phyloP scores from a whole-genome alignment of 2,888 invertebrate genomes.

The Cepaea hortensis region DNA sequence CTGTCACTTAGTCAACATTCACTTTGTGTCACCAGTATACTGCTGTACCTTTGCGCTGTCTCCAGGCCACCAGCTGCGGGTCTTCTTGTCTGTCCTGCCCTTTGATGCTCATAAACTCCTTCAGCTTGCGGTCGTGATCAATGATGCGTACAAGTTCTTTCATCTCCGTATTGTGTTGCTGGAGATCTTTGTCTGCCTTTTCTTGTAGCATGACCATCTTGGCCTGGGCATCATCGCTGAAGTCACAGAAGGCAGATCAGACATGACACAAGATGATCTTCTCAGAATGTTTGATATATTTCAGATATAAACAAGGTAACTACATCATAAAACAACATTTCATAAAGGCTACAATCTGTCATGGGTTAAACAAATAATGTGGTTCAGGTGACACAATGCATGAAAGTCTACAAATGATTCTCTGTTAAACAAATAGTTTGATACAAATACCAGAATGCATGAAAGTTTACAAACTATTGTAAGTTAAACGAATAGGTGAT shows the following conservation, averaged over 20 bases:
- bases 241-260: background rate
- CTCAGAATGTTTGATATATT: background rate
- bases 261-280: background rate
- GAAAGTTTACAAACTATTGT: too few species aligned
- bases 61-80: slow-evolving; percentile 74
- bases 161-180: slow-evolving; percentile 86
- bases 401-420: too few species aligned
- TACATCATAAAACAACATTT: too few species aligned
- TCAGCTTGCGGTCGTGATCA: slow-evolving; percentile 89
- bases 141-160: slow-evolving; percentile 89
- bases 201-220: slow-evolving; percentile 85
- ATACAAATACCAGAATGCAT: too few species aligned
- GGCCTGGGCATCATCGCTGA: slow-evolving; percentile 79
- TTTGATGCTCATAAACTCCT: slow-evolving; percentile 89
- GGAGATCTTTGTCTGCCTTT: slow-evolving; percentile 85
- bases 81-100: slow-evolving; percentile 82
- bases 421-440: too few species aligned
- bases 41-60: slow-evolving; percentile 72
- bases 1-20: too few species aligned
- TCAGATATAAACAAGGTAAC: too few species aligned
- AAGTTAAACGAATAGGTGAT: too few species aligned
- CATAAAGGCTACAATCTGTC: too few species aligned
- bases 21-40: too few species aligned
- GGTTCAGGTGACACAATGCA: too few species aligned
- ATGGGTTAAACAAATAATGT: too few species aligned